Percentiles rank a stretch among this genome's conserved stretches.
Conservation (phyloP, 1,140 invertebrate genomes). For the Bombus consobrinus region DNA sequence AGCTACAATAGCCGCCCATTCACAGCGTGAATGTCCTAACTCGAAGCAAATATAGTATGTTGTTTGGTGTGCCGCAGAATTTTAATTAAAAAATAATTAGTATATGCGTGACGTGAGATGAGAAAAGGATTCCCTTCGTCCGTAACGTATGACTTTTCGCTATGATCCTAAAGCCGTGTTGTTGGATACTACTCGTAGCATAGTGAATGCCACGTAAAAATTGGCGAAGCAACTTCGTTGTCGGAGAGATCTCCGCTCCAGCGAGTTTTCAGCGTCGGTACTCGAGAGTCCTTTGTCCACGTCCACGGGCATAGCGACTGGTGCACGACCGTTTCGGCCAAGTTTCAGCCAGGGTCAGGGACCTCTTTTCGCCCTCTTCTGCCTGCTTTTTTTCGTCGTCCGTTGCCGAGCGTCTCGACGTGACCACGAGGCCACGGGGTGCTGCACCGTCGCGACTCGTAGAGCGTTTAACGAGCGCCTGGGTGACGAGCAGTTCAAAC, state of each 20-base stretch:
- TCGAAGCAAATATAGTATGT: too few species aligned
- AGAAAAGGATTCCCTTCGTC: too few species aligned
- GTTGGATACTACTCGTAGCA: too few species aligned
- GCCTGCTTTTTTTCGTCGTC: constrained; percentile 18
- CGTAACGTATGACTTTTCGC: too few species aligned
- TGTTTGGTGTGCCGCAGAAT: too few species aligned
- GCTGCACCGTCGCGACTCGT: constrained; percentile 55
- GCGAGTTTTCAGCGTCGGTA: constrained; percentile 11
- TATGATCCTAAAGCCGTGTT: too few species aligned
- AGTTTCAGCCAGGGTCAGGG: constrained; percentile 36
- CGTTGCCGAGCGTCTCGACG: constrained; percentile 50
- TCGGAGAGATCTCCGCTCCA: not conserved
- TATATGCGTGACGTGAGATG: too few species aligned
- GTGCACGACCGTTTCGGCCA: constrained; percentile 49
- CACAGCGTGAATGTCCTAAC: too few species aligned
- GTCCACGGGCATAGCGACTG: not conserved
- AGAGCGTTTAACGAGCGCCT: constrained; percentile 70
- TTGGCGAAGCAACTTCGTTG: not conserved
- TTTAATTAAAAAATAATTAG: too few species aligned
- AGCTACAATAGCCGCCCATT: too few species aligned
- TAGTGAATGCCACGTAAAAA: not conserved
- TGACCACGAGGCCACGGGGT: constrained; percentile 46
- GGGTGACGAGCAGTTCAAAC: constrained; percentile 71
- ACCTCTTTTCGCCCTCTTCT: constrained; percentile 52
- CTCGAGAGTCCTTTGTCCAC: constrained; percentile 30